Base-by-base conservation (phyloP, 2,888 invertebrate species). In the Drosophila sordidapex region DNA sequence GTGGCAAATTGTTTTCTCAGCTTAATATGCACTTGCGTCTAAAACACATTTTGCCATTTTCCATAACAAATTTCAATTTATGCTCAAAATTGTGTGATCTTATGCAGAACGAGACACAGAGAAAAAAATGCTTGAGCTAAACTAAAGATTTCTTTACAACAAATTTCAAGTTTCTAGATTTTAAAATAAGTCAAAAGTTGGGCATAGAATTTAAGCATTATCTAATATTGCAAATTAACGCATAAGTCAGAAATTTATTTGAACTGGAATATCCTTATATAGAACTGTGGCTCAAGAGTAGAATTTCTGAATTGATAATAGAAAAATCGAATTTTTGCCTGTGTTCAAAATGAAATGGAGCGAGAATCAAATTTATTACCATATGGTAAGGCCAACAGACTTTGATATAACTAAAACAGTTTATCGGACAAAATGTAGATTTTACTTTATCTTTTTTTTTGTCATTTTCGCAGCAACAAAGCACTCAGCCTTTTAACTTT, bases 401-500 rank as follows among this genome's bases (percentile, higher is more conserved):
- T 48, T 60, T 29, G 46, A 56, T 62, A 48, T 65, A 71, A 70
- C 70, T 67, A 68, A 79, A 74, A 68, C 70, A 63, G 74, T 77
- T 79, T 59, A 58, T 58, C 68, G 48, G 69, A 69, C 69, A 70
- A 74, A 70, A 74, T 72, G 69, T 70, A 53, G 54, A 63, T 48
- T 61, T 56, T 49, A 53, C 21, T 52, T 56, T 48, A 27, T 56
- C 21, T 33, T 35, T 40, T 57, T 60, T 36, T 35, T 36, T 35
- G 40, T 57, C 18, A 57, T 58, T 74, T 58, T 15, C 33, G 53
- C 57, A 25, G 52, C 56, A 35, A 66, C 54, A 65, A 74, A 69
- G 69, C 81, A 81, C 73, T 80, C 64, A 65, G 68, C 62, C 59
- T 74, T 79, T 79, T 77, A 74, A 77, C 81, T 81, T 79, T 74